These are phyloP conservation scores for Aegotheles bennettii DNA, from an alignment of 2,113 vertebrate species.

Conservation along the genomic window DNA sequence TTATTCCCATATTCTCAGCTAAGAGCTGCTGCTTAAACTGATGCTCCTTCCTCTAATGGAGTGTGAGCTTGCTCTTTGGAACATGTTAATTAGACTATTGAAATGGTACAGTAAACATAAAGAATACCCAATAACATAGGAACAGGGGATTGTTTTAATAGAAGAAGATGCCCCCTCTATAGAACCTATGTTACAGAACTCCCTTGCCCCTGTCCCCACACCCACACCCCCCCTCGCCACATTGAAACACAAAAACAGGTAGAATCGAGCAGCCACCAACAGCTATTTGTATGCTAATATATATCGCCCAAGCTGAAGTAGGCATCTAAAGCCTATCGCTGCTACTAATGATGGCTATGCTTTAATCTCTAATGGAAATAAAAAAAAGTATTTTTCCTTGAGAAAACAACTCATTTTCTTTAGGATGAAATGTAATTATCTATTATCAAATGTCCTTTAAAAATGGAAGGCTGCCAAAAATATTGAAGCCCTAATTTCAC, in stretches of 20 bases:
- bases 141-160: conserved; percentile 42
- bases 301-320: conserved; percentile 67
- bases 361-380: conserved; percentile 73
- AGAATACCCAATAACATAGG: neutral
- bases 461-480: conserved; percentile 82
- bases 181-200: conserved; percentile 39
- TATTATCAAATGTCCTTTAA: conserved; percentile 83
- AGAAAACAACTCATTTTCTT: conserved; percentile 76
- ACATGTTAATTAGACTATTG: conserved; percentile 55
- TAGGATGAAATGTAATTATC: conserved; percentile 83
- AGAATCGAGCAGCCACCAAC: conserved; percentile 69
- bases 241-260: conserved; percentile 69
- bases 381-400: conserved; percentile 73
- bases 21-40: conserved; percentile 37
- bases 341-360: conserved; percentile 73
- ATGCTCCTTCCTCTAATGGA: neutral
- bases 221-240: conserved; percentile 21
- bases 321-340: conserved; percentile 67
- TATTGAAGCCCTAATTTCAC: conserved; percentile 89
- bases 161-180: conserved; percentile 24
- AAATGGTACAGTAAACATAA: neutral
- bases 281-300: conserved; percentile 78
- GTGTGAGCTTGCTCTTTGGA: conserved; percentile 12
- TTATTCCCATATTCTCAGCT: neutral
- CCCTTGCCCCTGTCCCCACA: too few species aligned